Conservation (phyloP, 2,113 vertebrate genomes). For the Chaetorhynchus papuensis region DNA sequence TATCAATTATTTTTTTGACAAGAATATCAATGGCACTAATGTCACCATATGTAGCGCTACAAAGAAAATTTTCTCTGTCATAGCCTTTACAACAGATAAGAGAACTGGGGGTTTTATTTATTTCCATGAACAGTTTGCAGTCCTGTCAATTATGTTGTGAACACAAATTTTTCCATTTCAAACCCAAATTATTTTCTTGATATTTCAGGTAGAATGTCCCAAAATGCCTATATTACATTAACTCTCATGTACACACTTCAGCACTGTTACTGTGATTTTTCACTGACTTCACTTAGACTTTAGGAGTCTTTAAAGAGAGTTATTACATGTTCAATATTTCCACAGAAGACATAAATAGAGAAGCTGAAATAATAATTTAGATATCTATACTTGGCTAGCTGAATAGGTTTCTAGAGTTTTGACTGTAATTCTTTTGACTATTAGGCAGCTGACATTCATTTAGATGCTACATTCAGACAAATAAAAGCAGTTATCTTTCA, state of each 20-base stretch:
- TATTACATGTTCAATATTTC: not conserved
- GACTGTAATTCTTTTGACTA: not conserved
- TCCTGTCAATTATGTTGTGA: not conserved
- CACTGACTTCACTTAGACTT: not conserved
- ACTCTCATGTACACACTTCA: not conserved
- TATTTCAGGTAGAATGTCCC: not conserved
- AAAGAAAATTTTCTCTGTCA: not conserved
- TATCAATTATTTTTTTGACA: not conserved
- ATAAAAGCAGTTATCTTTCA: not conserved
- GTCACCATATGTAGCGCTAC: not conserved
- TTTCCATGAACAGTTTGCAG: not conserved
- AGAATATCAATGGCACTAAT: not conserved
- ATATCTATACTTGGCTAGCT: not conserved
- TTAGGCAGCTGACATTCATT: not conserved
- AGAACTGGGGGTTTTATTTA: rapidly evolving
- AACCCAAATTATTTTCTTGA: not conserved
- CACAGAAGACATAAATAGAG: not conserved
- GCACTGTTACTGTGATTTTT: not conserved
- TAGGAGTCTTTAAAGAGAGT: not conserved
- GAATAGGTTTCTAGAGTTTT: not conserved
- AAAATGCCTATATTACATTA: not conserved
- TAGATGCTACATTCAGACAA: not conserved
- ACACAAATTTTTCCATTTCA: not conserved
- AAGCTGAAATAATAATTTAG: not conserved
- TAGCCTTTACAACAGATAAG: not conserved